phyloP scores from a whole-genome alignment of 2,888 invertebrate species.

The Andrena praecox region DNA sequence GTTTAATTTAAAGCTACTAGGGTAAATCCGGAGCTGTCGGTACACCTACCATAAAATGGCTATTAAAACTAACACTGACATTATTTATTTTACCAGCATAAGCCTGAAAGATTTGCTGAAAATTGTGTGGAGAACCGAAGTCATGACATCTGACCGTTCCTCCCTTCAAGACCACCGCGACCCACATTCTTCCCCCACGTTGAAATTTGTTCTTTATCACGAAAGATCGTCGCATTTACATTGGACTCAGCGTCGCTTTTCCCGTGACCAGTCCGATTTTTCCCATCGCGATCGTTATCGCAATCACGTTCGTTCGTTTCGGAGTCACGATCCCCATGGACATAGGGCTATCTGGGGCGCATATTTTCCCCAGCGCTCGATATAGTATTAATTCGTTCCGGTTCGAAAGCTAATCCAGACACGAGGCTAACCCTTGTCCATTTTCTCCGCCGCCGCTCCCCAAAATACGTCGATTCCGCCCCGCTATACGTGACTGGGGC shows the following conservation, averaged over 20 bases:
- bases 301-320: conserved; percentile 28
- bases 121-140: too few relatives aligned
- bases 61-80: too few relatives aligned
- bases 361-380: conserved; percentile 51
- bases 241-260: background rate
- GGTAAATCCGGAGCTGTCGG: too few relatives aligned
- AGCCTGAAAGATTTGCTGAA: too few relatives aligned
- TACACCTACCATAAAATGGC: too few relatives aligned
- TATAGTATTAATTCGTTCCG: conserved; percentile 75
- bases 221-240: background rate
- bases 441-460: conserved; percentile 67
- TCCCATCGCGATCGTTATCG: background rate
- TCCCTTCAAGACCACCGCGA: too few relatives aligned
- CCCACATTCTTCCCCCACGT: too few relatives aligned
- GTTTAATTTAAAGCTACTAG: too few relatives aligned
- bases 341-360: background rate
- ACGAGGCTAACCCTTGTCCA: conserved; percentile 73
- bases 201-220: too few relatives aligned
- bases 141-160: too few relatives aligned
- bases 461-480: conserved; percentile 70
- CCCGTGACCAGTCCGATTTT: background rate
- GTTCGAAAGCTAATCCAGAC: conserved; percentile 72
- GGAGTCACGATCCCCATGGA: conserved; percentile 22
- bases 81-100: too few relatives aligned
- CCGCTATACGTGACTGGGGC: conserved; percentile 69